Base-by-base conservation (phyloP, 2,113 vertebrate species). In the Zosterops hypoxanthus region DNA sequence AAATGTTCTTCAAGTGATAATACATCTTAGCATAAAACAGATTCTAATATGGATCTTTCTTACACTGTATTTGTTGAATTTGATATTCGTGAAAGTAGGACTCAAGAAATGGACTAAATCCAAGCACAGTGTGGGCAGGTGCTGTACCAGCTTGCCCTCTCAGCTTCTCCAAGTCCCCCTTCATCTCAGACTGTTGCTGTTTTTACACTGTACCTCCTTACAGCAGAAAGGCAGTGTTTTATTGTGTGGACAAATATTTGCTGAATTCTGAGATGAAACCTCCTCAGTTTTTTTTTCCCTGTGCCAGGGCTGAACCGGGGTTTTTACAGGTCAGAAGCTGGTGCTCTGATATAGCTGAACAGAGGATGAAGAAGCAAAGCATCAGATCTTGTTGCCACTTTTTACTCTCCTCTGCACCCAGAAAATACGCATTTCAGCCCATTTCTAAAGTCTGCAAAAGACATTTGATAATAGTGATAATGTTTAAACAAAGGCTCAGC, bases 1-100 rank as follows among this genome's bases (percentile, higher is more conserved):
- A 81, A 95, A 88, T 81, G 46, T 94, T 92, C 84, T 90, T 96
- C 47, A 36, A 75, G 42, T 56, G 53, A 63, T 91, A 91, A 90
- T 29, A 14, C 57, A 72, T 81, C 49, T 87, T 66, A 93, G 33
- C 66, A 47, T 59, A 81, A 84, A 95, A 70, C n/a, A 96, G 57
- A 79, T 77, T 95, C 68, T 71, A 61, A 88, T 63, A 77, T 33
- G 15, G 2, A 21, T 64, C 39, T 92, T 78, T 79, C 68, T 81
- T 92, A 70, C 41, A n/a, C 47, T 64, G 41, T 88, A 19, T 78
- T 41, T 82, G 59, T 92, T 91, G 84, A 80, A 90, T 75, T 94
- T 70, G 23, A 4, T 90, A 80, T 93, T 75, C 2, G 2, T 53
- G 82, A 82, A 81, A 97, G 86, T 81, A 95, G 87, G 78, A 77